These are phyloP conservation scores for Andrena trimmerana DNA, from an alignment of 2,888 invertebrate genomes.

Conservation along the genomic window DNA sequence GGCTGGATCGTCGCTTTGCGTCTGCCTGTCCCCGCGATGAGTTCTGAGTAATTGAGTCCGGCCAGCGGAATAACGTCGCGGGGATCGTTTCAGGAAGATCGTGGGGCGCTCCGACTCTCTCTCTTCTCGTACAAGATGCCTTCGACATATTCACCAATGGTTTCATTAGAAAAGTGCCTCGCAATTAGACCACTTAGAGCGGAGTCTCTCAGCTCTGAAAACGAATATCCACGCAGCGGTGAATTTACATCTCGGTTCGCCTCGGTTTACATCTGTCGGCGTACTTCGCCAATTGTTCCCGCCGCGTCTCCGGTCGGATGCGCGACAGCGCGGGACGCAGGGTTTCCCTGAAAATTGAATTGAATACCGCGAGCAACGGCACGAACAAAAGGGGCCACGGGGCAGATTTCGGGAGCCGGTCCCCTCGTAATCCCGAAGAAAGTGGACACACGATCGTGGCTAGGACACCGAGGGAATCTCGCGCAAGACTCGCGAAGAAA, in stretches of 20 bases:
- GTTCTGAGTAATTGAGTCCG: slow-evolving; percentile 19
- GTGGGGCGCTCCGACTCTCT: too few relatives aligned
- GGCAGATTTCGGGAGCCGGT: not conserved
- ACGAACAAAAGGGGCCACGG: not conserved
- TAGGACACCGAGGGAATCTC: slow-evolving; percentile 37
- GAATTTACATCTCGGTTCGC: not conserved
- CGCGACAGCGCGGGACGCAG: slow-evolving; percentile 10
- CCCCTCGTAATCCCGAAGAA: slow-evolving; percentile 41
- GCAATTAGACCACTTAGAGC: too few relatives aligned
- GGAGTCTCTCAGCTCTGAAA: too few relatives aligned
- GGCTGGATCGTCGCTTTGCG: slow-evolving; percentile 11
- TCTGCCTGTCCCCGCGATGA: slow-evolving; percentile 10
- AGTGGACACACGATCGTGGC: slow-evolving; percentile 55
- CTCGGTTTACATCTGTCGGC: slow-evolving; percentile 5
- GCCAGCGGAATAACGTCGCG: too few relatives aligned
- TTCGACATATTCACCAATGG: too few relatives aligned
- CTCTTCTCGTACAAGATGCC: too few relatives aligned
- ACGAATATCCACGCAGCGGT: not conserved
- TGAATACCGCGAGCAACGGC: not conserved
- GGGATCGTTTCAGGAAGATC: not conserved
- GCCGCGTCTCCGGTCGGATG: not conserved
- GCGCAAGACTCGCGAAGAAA: slow-evolving; percentile 68
- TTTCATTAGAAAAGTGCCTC: too few relatives aligned
- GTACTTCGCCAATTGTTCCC: slow-evolving; percentile 18
- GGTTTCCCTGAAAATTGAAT: slow-evolving; percentile 14